Evolutionary conservation across 1,140 invertebrate genomes (phyloP).

Genomic region (Calosoma granatense): DNA sequence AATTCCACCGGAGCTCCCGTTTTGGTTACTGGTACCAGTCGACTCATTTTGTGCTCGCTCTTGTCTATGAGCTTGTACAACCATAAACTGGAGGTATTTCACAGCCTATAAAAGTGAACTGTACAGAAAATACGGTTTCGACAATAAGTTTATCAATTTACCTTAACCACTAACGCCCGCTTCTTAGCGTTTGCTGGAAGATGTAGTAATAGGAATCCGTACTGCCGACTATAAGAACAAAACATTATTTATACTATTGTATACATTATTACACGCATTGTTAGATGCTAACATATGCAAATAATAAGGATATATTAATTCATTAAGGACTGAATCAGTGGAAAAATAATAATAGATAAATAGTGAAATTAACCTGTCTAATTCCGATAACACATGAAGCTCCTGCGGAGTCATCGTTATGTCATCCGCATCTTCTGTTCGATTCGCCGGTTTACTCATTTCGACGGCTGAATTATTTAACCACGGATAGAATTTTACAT

Average conservation of each 20-base stretch:
- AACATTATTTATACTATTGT: constrained; percentile 14
- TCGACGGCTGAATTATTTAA: constrained; percentile 10
- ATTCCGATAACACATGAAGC: constrained; percentile 69
- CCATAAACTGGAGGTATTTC: constrained; percentile 74
- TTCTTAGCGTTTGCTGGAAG: constrained; percentile 65
- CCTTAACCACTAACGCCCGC: constrained; percentile 66
- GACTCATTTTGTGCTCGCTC: constrained; percentile 42
- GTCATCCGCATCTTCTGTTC: constrained; percentile 26
- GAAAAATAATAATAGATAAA: no score
- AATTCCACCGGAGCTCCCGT: constrained; percentile 45
- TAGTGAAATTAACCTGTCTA: constrained; percentile 81
- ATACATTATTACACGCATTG: constrained; percentile 1
- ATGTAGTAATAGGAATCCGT: constrained; percentile 73
- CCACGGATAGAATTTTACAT: no score
- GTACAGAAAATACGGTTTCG: constrained; percentile 12
- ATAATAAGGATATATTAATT: no score
- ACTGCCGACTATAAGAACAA: constrained; percentile 60
- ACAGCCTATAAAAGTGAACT: constrained; percentile 42
- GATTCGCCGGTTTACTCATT: constrained; percentile 24
- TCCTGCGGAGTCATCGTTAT: constrained; percentile 53
- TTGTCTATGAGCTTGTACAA: constrained; percentile 62
- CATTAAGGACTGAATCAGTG: no score
- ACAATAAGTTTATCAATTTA: constrained; percentile 24
- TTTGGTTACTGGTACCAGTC: constrained; percentile 28
- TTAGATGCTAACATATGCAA: no score